Conservation (phyloP, 2,888 invertebrate genomes). For the Phengaris alcon region DNA sequence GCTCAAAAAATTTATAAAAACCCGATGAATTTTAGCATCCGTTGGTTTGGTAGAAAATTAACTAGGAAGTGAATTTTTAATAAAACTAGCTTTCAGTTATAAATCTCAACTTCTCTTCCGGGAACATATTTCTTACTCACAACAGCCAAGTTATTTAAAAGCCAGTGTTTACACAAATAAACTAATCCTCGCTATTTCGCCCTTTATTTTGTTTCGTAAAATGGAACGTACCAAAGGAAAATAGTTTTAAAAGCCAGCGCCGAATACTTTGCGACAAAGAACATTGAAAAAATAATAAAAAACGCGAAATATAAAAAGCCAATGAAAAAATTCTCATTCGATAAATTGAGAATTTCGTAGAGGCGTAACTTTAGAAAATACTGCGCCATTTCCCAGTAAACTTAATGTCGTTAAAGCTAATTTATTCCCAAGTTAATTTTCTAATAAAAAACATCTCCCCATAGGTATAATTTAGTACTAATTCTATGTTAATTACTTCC, state of each 20-base stretch:
- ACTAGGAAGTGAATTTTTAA: too few species aligned
- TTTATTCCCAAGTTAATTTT: slow-evolving; percentile 21
- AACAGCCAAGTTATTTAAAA: slow-evolving; percentile 21
- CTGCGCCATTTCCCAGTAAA: slow-evolving; percentile 12
- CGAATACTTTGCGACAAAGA: slow-evolving; percentile 25
- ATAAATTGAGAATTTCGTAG: slow-evolving; percentile 15
- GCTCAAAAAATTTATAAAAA: too few species aligned
- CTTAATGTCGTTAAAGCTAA: slow-evolving; percentile 23
- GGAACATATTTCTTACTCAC: slow-evolving; percentile 1
- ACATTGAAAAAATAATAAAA: slow-evolving; percentile 3
- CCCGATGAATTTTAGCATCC: too few species aligned
- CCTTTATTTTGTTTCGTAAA: slow-evolving; percentile 18
- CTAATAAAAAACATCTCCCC: slow-evolving; percentile 23
- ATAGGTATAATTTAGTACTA: slow-evolving; percentile 11
- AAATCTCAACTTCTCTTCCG: neutral
- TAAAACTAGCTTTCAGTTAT: neutral
- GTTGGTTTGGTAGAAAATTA: too few species aligned
- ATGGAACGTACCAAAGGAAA: slow-evolving; percentile 16
- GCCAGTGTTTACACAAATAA: slow-evolving; percentile 25
- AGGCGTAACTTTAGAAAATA: slow-evolving; percentile 21
- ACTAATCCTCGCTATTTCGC: slow-evolving; percentile 20
- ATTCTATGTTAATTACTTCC: slow-evolving; percentile 25
- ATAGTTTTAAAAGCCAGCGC: slow-evolving; percentile 23
- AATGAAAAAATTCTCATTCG: slow-evolving; percentile 20
- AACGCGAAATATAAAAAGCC: slow-evolving; percentile 17